Evolutionary conservation across 37 sponge, comb jelly and placozoan species (phyloP), one percentile per base, ranked within the genome.

Genomic region (Hexactinellida sp.): DNA sequence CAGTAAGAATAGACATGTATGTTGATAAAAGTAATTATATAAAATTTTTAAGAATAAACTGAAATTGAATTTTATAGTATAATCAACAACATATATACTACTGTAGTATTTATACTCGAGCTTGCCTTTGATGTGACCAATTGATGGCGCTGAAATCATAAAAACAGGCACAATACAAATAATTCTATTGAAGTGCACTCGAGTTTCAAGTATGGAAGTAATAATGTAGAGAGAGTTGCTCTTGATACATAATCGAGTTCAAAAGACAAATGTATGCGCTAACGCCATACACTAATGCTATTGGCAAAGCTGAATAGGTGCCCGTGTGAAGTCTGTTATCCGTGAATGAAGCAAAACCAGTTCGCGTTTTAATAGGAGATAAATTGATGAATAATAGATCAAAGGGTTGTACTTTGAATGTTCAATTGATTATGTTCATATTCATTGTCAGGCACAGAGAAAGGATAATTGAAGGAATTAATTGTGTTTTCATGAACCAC

Each of bases 141-240:
- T 25, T 63, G 13, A 63, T 63, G 13, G 52, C 52, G 13, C 52
- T 47, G 52, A 47, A 47, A 9, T 47, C 52, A 47, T 47, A 47
- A 47, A 47, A 47, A 9, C 9, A 47, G 52, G 9, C 16, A 9
- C 16, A 47, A 47, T 47, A 16, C 52, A 47, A 47, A 47, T 47
- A 19, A n/a, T 16, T 47, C 52, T 47, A 47, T 63, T 63, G 76
- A n/a, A 63, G 21, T 28, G 76, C 34, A 63, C 76, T 63, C 30
- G 76, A 63, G 76, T 63, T 63, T 63, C 76, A 63, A 63, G 76
- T 63, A 25, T 63, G 13, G 76, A 63, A 63, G 76, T 7, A 47
- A 47, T 47, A 47, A 16, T n/a, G 16, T 47, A 16, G 52, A 47
- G 52, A 47, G 52, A 19, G 52, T 16, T n/a, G 16, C 52, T 19